Evolutionary conservation across 2,797 vertebrate species (phyloP).

Genomic region (Eulemur albifrons): DNA sequence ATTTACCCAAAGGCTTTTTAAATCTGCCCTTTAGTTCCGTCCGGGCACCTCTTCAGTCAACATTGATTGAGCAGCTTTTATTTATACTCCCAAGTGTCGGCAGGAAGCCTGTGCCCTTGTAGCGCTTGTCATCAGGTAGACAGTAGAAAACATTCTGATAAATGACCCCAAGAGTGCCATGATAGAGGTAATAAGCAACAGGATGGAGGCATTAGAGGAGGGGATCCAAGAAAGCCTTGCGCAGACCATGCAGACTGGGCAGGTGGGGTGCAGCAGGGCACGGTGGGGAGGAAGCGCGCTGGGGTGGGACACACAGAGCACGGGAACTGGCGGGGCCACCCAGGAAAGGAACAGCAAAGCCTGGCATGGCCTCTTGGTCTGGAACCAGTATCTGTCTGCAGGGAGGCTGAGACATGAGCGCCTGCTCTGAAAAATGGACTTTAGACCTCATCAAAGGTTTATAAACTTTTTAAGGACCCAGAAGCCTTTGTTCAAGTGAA

Average conservation of each 20-base stretch:
- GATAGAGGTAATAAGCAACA: neutral
- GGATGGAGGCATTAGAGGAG: neutral
- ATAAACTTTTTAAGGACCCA: neutral
- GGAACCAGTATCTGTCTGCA: neutral
- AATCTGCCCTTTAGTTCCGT: neutral
- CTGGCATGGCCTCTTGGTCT: neutral
- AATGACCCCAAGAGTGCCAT: neutral
- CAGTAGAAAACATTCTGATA: neutral
- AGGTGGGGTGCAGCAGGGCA: neutral
- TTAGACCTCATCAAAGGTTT: neutral
- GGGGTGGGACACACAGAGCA: fast-evolving
- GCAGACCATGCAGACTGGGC: neutral
- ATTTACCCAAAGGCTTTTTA: neutral
- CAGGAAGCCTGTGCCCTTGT: neutral
- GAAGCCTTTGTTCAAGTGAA: neutral
- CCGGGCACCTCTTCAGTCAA: neutral
- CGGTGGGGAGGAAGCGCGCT: no score
- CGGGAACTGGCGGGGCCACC: neutral
- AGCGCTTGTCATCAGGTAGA: neutral
- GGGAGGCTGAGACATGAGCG: neutral
- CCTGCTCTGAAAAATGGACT: neutral
- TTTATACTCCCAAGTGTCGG: neutral
- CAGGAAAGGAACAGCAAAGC: neutral
- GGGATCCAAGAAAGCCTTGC: neutral
- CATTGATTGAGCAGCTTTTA: neutral